Conservation (phyloP, 92 coral and sea anemone genomes). For the Ricordea florida region DNA sequence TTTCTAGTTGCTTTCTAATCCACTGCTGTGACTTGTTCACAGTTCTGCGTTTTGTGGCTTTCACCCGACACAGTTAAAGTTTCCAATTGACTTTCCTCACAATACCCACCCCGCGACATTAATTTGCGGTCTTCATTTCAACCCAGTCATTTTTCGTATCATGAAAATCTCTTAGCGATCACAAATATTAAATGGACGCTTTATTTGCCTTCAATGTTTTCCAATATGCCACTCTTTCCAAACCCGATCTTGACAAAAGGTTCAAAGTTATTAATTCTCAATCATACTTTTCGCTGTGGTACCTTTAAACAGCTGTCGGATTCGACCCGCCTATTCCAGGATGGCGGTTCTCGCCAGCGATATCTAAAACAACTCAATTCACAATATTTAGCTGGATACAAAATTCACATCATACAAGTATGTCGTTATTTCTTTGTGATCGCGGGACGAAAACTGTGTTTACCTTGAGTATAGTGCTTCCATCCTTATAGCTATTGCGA, state of each 20-base stretch:
- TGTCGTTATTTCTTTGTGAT: conserved; percentile 11
- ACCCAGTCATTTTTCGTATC: neutral
- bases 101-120: too few relatives aligned
- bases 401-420: conserved; percentile 25
- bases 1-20: too few relatives aligned
- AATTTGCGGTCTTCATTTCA: neutral
- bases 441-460: too few relatives aligned
- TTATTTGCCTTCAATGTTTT: conserved; percentile 13
- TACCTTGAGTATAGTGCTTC: too few relatives aligned
- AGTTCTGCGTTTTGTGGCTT: too few relatives aligned
- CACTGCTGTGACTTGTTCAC: too few relatives aligned
- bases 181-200: neutral
- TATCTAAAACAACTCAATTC: conserved; percentile 24
- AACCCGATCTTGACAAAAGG: conserved; percentile 25
- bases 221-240: conserved; percentile 17
- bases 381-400: conserved; percentile 19
- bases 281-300: neutral
- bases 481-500: too few relatives aligned
- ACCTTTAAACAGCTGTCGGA: conserved; percentile 35
- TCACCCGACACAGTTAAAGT: neutral
- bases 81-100: too few relatives aligned
- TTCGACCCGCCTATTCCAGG: neutral
- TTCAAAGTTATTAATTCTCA: conserved; percentile 34
- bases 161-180: neutral
- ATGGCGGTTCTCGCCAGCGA: neutral